phyloP scores from a whole-genome alignment of 2,888 invertebrate species.

The Rotaria sp. region DNA sequence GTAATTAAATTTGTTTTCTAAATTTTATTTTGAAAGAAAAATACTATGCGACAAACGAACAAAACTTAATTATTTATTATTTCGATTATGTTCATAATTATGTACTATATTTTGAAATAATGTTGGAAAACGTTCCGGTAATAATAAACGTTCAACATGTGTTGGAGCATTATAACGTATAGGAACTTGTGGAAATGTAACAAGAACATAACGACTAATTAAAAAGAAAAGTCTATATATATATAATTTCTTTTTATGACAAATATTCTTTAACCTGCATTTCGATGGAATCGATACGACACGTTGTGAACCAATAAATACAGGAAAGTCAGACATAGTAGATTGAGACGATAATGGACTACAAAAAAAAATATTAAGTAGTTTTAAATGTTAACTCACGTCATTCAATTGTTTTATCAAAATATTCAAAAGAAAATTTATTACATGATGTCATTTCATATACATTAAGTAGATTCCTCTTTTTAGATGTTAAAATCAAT shows the following conservation, averaged over 20 bases:
- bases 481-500: no score
- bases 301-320: background rate
- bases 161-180: background rate
- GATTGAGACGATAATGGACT: background rate
- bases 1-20: background rate
- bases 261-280: background rate
- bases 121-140: background rate
- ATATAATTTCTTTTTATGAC: background rate
- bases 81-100: background rate
- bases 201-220: background rate
- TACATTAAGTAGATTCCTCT: no score
- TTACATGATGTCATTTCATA: no score
- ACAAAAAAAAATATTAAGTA: background rate
- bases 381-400: no score
- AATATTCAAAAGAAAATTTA: background rate
- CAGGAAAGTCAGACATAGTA: background rate
- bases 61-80: background rate
- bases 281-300: conserved; percentile 19
- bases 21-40: conserved; percentile 14
- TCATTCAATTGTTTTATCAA: conserved; percentile 44
- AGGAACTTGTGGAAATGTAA: background rate
- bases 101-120: background rate
- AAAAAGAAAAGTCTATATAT: background rate
- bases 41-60: background rate
- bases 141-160: conserved; percentile 20